Percentiles rank a stretch among this genome's conserved stretches.
Evolutionary conservation across 2,888 invertebrate genomes (phyloP).

Genomic region (Eueremaeus valkanovi): DNA sequence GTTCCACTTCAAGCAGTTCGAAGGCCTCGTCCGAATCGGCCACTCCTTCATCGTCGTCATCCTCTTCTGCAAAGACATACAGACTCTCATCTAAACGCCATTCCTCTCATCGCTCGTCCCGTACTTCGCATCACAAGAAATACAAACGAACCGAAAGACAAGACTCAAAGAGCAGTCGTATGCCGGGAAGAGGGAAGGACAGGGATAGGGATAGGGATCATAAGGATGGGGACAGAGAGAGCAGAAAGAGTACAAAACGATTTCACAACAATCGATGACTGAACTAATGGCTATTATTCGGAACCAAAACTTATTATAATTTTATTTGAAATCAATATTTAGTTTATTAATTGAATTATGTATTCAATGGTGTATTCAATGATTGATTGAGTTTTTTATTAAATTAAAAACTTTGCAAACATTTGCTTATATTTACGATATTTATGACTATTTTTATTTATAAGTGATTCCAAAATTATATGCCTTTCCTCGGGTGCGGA

Average conservation of each 20-base stretch:
- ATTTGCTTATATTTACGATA: too few relatives aligned
- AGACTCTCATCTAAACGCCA: conserved; percentile 7
- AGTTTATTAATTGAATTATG: conserved; percentile 22
- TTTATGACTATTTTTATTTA: too few relatives aligned
- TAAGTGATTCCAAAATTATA: conserved; percentile 28
- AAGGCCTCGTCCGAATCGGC: conserved; percentile 15
- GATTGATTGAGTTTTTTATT: not conserved
- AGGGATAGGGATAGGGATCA: not conserved
- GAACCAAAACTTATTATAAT: not conserved
- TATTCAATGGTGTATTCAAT: not conserved
- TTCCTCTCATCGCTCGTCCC: not conserved
- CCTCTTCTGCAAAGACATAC: not conserved
- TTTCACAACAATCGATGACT: not conserved
- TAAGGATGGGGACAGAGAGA: not conserved
- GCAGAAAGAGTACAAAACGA: not conserved
- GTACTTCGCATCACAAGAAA: conserved; percentile 10
- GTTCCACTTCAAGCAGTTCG: not conserved
- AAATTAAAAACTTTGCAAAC: too few relatives aligned
- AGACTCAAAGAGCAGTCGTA: not conserved
- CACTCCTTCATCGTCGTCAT: conserved; percentile 40
- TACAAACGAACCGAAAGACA: not conserved
- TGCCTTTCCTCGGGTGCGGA: conserved; percentile 37
- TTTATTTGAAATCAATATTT: not conserved
- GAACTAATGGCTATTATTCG: not conserved
- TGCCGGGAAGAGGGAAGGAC: not conserved